Evolutionary conservation across 2,888 invertebrate genomes (phyloP), one percentile per base, ranked within the genome.

Genomic region (Drosophila prolongata): DNA sequence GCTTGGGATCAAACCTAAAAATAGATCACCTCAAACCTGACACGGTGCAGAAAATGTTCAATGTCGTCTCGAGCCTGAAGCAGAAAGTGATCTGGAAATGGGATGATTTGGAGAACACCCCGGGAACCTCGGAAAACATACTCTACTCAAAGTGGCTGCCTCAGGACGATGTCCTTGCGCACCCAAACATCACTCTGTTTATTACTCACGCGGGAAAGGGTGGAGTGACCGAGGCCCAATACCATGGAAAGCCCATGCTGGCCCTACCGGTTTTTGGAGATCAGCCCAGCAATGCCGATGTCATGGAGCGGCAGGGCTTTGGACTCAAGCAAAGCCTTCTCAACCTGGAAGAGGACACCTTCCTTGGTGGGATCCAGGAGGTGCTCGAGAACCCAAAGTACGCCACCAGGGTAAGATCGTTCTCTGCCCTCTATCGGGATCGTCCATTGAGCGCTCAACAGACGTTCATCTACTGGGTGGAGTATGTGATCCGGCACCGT

Each of bases 31-130:
- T 95, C 54, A 93, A 94, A 0, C 78, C 86, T 0, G 93, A 94
- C 3, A 94, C 93, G 68, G 92, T 93, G 14, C 88, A 93, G 38
- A 93, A 92, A 5, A 93, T 96, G 53, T 90, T 94, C 4, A 94
- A 94, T 60, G 94, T 94, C 2, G 94, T 96, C 50, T 91, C 93
- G 0, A 93, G 93, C 68, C 80, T 95, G 0, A 94, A 95, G 71
- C 94, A 95, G 61, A 94, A 93, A 3, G 93, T 95, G 0, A 80
- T 96, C 13, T 95, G 95, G 95, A 95, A 95, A 91, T 95, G 95
- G 94, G 95, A 95, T 80, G 76, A 86, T 44, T 93, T 94, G 0
- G 93, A 94, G 4, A 90, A 90, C 6, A 86, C 94, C 0, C 90
- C 90, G 0, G 91, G 91, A 2, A 84, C 90, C 3, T 91, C 93